Conservation (phyloP, 2,113 vertebrate species). For the Hemicordylus capensis region DNA sequence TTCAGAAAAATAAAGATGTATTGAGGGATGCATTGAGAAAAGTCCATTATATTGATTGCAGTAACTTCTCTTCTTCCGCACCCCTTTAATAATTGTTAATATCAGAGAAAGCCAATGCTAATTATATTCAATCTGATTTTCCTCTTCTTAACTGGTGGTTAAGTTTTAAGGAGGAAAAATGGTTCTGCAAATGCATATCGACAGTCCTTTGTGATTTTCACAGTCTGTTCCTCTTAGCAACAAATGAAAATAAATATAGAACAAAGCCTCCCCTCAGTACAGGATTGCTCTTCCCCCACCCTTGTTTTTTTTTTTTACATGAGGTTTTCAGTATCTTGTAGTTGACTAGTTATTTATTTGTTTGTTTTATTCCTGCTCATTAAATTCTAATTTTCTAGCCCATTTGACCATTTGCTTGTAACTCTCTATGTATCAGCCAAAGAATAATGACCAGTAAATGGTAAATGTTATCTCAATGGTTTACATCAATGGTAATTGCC, state of each 20-base stretch:
- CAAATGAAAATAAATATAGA: slow-evolving; percentile 73
- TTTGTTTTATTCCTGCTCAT: slow-evolving; percentile 45
- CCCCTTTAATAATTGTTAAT: slow-evolving; percentile 55
- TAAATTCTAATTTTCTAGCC: slow-evolving; percentile 41
- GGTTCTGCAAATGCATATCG: slow-evolving; percentile 70
- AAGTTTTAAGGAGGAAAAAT: slow-evolving; percentile 70
- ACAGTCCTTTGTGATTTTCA: slow-evolving; percentile 72
- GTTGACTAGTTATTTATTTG: slow-evolving; percentile 28
- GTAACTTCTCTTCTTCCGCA: slow-evolving; percentile 42
- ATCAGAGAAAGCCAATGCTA: slow-evolving; percentile 49
- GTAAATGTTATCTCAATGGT: slow-evolving; percentile 47
- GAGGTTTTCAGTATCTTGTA: slow-evolving; percentile 8
- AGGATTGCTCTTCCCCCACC: background rate
- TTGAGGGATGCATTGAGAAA: slow-evolving; percentile 26
- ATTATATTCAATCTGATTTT: slow-evolving; percentile 63
- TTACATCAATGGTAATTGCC: slow-evolving; percentile 54
- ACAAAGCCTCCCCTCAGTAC: slow-evolving; percentile 27
- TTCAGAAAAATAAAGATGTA: slow-evolving; percentile 35
- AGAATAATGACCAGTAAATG: slow-evolving; percentile 28
- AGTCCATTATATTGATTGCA: slow-evolving; percentile 32
- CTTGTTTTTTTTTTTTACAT: too few relatives aligned
- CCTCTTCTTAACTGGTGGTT: slow-evolving; percentile 64
- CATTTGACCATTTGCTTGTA: slow-evolving; percentile 50
- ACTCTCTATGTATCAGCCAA: slow-evolving; percentile 32
- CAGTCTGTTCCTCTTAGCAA: slow-evolving; percentile 62